A percentile compares a stretch with the other conserved stretches of the same genome.
phyloP scores from a whole-genome alignment of 1,140 invertebrate species.

The Zaprionus kolodkinae region DNA sequence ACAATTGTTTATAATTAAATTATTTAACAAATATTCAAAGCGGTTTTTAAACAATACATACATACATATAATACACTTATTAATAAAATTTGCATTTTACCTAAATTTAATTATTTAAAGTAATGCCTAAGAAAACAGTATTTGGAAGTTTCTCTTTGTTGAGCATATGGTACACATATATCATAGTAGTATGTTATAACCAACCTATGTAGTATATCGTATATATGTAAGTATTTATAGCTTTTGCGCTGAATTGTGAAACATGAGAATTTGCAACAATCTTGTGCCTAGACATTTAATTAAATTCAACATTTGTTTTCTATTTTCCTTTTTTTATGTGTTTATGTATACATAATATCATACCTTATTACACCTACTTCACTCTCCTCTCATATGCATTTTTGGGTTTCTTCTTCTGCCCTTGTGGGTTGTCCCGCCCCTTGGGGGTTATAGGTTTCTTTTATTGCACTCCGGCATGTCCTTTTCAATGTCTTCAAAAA shows the following conservation, averaged over 20 bases:
- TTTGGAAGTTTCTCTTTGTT: constrained; percentile 51
- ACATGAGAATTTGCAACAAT: constrained; percentile 70
- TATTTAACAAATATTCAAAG: constrained; percentile 74
- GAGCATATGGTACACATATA: constrained; percentile 48
- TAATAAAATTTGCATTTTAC: constrained; percentile 34
- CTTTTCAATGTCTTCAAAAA: constrained; percentile 15
- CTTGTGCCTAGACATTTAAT: constrained; percentile 71
- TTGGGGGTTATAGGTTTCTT: constrained; percentile 1
- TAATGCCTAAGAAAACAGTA: constrained; percentile 65
- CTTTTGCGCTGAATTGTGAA: constrained; percentile 49
- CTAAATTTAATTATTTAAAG: constrained; percentile 67
- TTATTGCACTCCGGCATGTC: constrained; percentile 20
- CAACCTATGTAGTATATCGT: constrained; percentile 35
- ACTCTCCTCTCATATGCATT: constrained; percentile 7
- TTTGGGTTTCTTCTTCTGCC: neutral
- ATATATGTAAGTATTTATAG: constrained; percentile 37
- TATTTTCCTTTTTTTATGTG: constrained; percentile 26
- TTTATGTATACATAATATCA: constrained; percentile 20
- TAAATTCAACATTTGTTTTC: constrained; percentile 61
- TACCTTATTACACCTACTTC: constrained; percentile 27
- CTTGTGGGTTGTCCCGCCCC: neutral
- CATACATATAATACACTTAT: constrained; percentile 28
- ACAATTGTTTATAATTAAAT: constrained; percentile 62
- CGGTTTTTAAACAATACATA: constrained; percentile 71
- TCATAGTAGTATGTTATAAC: constrained; percentile 6